Conservation (phyloP, 2,797 vertebrate genomes). For the Todus mexicanus region DNA sequence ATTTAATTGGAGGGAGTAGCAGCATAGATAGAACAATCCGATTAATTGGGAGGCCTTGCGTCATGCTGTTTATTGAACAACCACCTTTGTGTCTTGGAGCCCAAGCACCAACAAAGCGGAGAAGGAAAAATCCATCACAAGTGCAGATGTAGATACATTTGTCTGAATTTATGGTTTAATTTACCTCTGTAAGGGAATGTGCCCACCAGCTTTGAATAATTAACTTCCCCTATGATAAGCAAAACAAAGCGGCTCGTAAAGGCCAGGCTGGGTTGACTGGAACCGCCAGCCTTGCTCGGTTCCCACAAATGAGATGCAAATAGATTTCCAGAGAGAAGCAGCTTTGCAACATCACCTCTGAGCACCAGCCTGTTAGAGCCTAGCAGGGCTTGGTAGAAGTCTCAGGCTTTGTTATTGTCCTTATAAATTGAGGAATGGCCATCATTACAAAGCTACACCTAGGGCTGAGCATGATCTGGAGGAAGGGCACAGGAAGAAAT, state of each 20-base stretch:
- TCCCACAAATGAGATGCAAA: background rate
- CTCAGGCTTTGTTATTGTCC: background rate
- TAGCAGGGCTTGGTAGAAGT: background rate
- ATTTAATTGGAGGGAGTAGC: slow-evolving; percentile 21
- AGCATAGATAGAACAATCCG: slow-evolving; percentile 20
- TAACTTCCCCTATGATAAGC: background rate
- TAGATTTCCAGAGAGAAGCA: background rate
- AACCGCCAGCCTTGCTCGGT: background rate
- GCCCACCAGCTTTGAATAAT: slow-evolving; percentile 18
- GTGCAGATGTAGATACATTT: background rate
- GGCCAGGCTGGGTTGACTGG: background rate
- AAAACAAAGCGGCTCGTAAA: slow-evolving; percentile 4
- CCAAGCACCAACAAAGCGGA: background rate
- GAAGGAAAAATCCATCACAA: background rate
- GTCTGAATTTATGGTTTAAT: slow-evolving; percentile 36
- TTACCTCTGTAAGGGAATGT: slow-evolving; percentile 24
- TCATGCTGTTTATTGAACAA: background rate
- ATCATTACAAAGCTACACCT: background rate
- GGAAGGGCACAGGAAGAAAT: background rate
- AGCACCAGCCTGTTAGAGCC: background rate
- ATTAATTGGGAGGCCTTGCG: slow-evolving; percentile 20
- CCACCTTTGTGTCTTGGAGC: slow-evolving; percentile 16
- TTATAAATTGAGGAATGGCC: background rate
- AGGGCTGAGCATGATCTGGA: background rate
- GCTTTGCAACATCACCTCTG: background rate